Percentiles rank a stretch among this genome's conserved stretches.
These are phyloP conservation scores for Uloborus diversus DNA, from an alignment of 1,140 invertebrate species.

Conservation along the genomic window DNA sequence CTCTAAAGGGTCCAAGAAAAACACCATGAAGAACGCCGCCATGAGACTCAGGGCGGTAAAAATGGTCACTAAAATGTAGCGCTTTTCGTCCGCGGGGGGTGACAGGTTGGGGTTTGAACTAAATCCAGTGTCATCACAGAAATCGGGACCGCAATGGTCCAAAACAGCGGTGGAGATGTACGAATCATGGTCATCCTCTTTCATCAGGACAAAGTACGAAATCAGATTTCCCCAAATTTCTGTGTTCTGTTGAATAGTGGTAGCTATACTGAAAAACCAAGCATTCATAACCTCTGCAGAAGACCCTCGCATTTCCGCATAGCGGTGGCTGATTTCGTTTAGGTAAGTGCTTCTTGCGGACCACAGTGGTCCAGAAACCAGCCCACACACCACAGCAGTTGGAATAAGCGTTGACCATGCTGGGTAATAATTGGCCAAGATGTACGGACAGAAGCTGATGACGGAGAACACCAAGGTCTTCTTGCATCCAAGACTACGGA, in stretches of 20 bases:
- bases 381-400: slow-evolving; percentile 65
- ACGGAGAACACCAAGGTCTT: slow-evolving; percentile 65
- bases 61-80: neutral
- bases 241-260: neutral
- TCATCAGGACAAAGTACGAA: neutral
- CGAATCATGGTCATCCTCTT: neutral
- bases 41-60: neutral
- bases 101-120: neutral
- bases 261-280: neutral
- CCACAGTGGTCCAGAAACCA: slow-evolving; percentile 69
- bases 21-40: neutral
- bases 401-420: slow-evolving; percentile 63
- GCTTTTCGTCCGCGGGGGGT: neutral
- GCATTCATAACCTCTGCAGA: neutral
- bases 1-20: slow-evolving; percentile 1
- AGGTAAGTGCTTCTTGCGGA: slow-evolving; percentile 69
- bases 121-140: neutral
- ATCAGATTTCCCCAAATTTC: slow-evolving; percentile 1
- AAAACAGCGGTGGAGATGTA: neutral
- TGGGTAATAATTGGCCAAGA: slow-evolving; percentile 65
- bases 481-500: slow-evolving; percentile 63
- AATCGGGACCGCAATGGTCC: neutral
- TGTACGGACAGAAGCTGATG: slow-evolving; percentile 64
- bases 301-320: neutral
- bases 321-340: slow-evolving; percentile 65